Evolutionary conservation across 1,140 invertebrate species (phyloP).

Genomic region (Dinoponera quadriceps): DNA sequence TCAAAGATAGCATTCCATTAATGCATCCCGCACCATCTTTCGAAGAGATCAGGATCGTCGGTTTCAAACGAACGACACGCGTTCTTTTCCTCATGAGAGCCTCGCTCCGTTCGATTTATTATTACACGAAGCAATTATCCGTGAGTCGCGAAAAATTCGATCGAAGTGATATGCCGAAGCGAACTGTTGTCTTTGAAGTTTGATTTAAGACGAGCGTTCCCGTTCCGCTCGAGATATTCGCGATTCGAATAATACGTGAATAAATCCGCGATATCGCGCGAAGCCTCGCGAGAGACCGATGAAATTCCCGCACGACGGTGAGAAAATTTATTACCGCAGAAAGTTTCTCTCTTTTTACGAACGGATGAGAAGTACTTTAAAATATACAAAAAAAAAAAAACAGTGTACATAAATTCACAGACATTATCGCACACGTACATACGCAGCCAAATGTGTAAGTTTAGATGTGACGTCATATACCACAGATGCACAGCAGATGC

Average conservation of each 20-base stretch:
- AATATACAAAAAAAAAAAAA: too few relatives aligned
- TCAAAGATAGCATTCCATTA: not conserved
- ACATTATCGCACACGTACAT: not conserved
- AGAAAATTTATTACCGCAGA: not conserved
- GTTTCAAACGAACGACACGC: not conserved
- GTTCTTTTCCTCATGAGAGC: not conserved
- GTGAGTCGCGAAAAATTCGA: slow-evolving; percentile 10
- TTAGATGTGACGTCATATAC: slow-evolving; percentile 73
- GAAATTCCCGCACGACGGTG: not conserved
- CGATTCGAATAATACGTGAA: not conserved
- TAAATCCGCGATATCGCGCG: not conserved
- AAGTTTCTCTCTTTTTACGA: not conserved
- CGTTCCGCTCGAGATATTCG: too few relatives aligned
- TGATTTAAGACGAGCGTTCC: not conserved
- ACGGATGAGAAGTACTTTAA: too few relatives aligned
- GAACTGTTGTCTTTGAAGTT: slow-evolving; percentile 1
- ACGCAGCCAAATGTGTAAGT: slow-evolving; percentile 14
- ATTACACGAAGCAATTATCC: slow-evolving; percentile 13
- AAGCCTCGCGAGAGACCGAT: not conserved
- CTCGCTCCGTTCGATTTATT: not conserved
- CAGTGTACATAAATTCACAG: too few relatives aligned
- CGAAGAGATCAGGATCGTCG: not conserved
- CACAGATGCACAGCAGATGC: slow-evolving; percentile 75
- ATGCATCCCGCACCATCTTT: not conserved
- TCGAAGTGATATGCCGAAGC: not conserved